These are phyloP conservation scores for Athrips mouffetella DNA, from an alignment of 2,888 invertebrate genomes.

Conservation along the genomic window DNA sequence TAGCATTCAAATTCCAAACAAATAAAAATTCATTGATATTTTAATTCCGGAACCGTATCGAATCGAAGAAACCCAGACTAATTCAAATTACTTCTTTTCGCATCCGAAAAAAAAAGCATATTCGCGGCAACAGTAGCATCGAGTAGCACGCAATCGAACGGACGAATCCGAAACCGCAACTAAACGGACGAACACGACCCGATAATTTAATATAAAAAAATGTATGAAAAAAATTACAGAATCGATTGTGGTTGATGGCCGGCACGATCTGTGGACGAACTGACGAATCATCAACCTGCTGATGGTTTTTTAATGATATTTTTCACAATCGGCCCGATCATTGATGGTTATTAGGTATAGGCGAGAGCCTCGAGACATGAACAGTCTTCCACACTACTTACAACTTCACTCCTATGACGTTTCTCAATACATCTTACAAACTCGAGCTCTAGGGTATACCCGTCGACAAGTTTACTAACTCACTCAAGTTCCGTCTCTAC, in stretches of 20 bases:
- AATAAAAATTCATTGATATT: slow-evolving; percentile 7
- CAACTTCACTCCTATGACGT: background rate
- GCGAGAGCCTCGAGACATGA: slow-evolving; percentile 64
- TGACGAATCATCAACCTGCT: slow-evolving; percentile 73
- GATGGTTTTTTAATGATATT: slow-evolving; percentile 80
- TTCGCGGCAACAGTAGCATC: slow-evolving; percentile 24
- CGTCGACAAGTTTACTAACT: slow-evolving; percentile 2
- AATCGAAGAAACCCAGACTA: slow-evolving; percentile 1
- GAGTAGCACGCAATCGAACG: slow-evolving; percentile 36
- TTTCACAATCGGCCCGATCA: slow-evolving; percentile 77
- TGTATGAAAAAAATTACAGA: slow-evolving; percentile 49
- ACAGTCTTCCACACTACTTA: slow-evolving; percentile 29
- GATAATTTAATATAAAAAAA: slow-evolving; percentile 68
- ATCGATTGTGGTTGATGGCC: slow-evolving; percentile 75
- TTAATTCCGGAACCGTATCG: slow-evolving; percentile 3
- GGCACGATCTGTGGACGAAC: slow-evolving; percentile 56
- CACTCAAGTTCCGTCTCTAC: background rate
- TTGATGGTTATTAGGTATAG: slow-evolving; percentile 75
- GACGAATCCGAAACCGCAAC: slow-evolving; percentile 28
- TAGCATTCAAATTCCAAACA: slow-evolving; percentile 22
- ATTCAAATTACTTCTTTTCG: background rate
- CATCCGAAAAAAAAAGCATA: slow-evolving; percentile 20
- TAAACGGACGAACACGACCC: slow-evolving; percentile 44
- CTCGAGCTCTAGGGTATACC: background rate
- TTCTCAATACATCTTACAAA: background rate